phyloP scores from a whole-genome alignment of 2,113 vertebrate genomes.

The Oceanites oceanicus region DNA sequence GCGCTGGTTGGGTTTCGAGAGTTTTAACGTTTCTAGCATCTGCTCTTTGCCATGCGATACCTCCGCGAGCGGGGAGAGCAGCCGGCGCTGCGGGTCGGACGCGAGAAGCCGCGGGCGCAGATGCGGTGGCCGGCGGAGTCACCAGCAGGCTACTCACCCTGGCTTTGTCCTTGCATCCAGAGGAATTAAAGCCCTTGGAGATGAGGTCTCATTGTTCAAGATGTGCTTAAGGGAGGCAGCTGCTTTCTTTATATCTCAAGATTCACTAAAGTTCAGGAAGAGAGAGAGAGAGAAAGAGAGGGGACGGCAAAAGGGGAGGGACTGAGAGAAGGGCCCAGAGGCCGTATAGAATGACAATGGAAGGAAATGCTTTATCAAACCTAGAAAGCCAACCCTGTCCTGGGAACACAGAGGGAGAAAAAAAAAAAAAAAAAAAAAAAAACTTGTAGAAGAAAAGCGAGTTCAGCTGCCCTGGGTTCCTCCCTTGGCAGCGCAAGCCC shows the following conservation, averaged over 20 bases:
- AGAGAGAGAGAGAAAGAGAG: constrained; percentile 21
- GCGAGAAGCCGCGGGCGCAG: neutral
- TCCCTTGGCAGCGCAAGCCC: constrained; percentile 5
- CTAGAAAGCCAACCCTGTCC: constrained; percentile 69
- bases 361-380: constrained; percentile 74
- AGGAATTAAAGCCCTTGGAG: constrained; percentile 44
- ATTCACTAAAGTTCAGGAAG: constrained; percentile 62
- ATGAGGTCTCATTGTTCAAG: constrained; percentile 48
- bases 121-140: neutral
- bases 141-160: constrained; percentile 37
- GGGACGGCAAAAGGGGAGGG: constrained; percentile 62
- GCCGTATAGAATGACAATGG: constrained; percentile 73
- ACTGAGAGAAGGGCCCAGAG: constrained; percentile 53
- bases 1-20: fast-evolving
- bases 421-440: neutral
- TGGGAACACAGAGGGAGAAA: constrained; percentile 35
- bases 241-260: constrained; percentile 62
- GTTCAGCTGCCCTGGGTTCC: neutral
- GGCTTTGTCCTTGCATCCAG: constrained; percentile 67
- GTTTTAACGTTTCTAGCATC: neutral
- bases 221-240: constrained; percentile 11
- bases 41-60: fast-evolving
- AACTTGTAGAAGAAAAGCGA: constrained; percentile 18
- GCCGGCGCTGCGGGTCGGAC: neutral
- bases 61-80: neutral